Base-by-base conservation (phyloP, 2,797 vertebrate genomes). In the Delichon dasypus region DNA sequence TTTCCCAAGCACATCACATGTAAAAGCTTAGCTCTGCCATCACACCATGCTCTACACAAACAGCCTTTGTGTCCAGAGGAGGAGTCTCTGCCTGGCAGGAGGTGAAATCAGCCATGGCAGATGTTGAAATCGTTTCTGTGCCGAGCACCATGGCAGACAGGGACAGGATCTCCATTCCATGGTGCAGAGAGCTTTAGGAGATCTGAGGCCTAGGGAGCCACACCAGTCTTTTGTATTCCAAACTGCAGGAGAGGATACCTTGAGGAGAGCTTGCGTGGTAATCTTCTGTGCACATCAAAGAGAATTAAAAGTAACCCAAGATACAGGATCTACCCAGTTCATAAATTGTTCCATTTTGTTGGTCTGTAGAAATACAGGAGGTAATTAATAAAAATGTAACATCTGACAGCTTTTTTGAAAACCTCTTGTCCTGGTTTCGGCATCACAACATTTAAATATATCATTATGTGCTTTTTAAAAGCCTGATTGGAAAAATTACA, bases 401-500 rank as follows among this genome's bases (percentile, higher is more conserved):
- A 1, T 20, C 55, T 38, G 30, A 85, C 36, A 77, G 72, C 26
- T 83, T 88, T 94, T 85, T 25, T 92, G 72, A 92, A 95, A 89
- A 78, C 15, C 55, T 80, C 73, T 62, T 79, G 36, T 79, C 54
- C 54, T 32, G 67, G 48, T 90, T 79, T 81, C 3, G 0, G 85
- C 70, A 75, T 73, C 64, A 72, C 47, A 74, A 27, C 74, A 70
- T 75, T 92, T 78, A 88, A 92, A 85, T 92, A 61, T 68, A 72
- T 85, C 53, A 80, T 80, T 66, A 90, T 71, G 54, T 66, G 67
- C 70, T 70, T 89, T 94, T 84, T 53, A 92, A 93, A 91, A 96
- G 85, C 36, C 51, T 48, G 62, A 91, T 88, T 91, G 95, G 95
- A 97, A 96, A 97, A 91, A 92, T 73, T 83, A 95, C 92, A 78